Evolutionary conservation across 2,797 vertebrate genomes (phyloP).

Genomic region (Chloroceryle inda): DNA sequence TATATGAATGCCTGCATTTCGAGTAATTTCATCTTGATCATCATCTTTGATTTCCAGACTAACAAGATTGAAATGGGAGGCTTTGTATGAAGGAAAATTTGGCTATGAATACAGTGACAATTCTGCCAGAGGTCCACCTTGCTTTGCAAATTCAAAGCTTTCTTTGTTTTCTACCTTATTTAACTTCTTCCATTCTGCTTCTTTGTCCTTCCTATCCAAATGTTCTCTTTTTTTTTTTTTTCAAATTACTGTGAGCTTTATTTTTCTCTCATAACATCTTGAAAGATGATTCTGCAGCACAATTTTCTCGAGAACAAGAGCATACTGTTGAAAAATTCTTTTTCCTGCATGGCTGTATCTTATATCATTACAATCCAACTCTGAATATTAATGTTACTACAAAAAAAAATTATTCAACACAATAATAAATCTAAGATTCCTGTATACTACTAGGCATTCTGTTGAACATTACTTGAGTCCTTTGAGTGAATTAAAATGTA

Average conservation of each 20-base stretch:
- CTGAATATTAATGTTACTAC: neutral
- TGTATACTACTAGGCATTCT: neutral
- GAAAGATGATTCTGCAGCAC: constrained; percentile 30
- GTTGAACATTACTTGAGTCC: neutral
- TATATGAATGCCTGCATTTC: neutral
- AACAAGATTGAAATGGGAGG: neutral
- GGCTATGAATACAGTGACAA: neutral
- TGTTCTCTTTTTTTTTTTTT: constrained; percentile 30
- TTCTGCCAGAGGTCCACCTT: neutral
- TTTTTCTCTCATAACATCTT: constrained; percentile 32
- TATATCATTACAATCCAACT: neutral
- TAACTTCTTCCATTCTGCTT: neutral
- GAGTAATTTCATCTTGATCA: neutral
- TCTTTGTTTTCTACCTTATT: constrained; percentile 24
- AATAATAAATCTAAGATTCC: constrained; percentile 4
- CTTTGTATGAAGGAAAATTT: neutral
- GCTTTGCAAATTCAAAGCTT: constrained; percentile 21
- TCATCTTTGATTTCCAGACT: constrained; percentile 22
- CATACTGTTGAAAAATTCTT: neutral
- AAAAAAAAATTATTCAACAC: neutral
- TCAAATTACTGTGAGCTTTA: neutral
- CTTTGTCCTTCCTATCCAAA: neutral
- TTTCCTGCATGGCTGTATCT: neutral
- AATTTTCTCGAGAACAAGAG: constrained; percentile 48
- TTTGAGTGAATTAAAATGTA: neutral